Evolutionary conservation across 2,888 invertebrate genomes (phyloP).

Genomic region (Hymenopus coronatus): DNA sequence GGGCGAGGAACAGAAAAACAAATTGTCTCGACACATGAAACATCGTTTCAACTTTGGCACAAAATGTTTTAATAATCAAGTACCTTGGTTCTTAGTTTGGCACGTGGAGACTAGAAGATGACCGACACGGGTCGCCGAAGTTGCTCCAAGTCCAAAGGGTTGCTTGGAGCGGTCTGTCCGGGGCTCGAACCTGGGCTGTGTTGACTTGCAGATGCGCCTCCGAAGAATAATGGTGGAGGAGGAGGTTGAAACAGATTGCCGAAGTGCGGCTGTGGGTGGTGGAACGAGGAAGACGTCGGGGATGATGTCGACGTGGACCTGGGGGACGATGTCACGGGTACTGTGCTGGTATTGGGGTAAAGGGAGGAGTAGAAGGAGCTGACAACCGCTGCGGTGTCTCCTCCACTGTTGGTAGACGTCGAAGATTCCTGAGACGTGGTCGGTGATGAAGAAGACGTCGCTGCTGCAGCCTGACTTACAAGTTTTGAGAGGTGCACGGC

Average conservation of each 20-base stretch:
- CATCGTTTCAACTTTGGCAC: not conserved
- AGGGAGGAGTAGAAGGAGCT: constrained; percentile 68
- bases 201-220: constrained; percentile 43
- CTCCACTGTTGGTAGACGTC: constrained; percentile 9
- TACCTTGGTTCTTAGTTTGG: not conserved
- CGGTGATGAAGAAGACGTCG: constrained; percentile 43
- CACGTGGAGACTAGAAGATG: constrained; percentile 37
- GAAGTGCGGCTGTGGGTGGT: constrained; percentile 18
- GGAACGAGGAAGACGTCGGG: constrained; percentile 22
- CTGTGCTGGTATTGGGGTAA: constrained; percentile 44
- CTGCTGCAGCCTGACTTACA: constrained; percentile 46
- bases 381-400: constrained; percentile 55
- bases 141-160: constrained; percentile 44
- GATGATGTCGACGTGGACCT: constrained; percentile 15
- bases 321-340: not conserved
- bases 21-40: not conserved
- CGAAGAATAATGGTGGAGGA: constrained; percentile 49
- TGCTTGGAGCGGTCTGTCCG: constrained; percentile 36
- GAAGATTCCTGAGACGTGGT: not conserved
- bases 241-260: constrained; percentile 44
- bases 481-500: constrained; percentile 62
- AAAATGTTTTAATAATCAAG: not conserved
- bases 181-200: constrained; percentile 49
- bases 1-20: not conserved
- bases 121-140: constrained; percentile 69